A percentile compares a stretch with the other conserved stretches of the same genome.
phyloP scores from a whole-genome alignment of 2,113 vertebrate species.

The Hyaena hyaena region DNA sequence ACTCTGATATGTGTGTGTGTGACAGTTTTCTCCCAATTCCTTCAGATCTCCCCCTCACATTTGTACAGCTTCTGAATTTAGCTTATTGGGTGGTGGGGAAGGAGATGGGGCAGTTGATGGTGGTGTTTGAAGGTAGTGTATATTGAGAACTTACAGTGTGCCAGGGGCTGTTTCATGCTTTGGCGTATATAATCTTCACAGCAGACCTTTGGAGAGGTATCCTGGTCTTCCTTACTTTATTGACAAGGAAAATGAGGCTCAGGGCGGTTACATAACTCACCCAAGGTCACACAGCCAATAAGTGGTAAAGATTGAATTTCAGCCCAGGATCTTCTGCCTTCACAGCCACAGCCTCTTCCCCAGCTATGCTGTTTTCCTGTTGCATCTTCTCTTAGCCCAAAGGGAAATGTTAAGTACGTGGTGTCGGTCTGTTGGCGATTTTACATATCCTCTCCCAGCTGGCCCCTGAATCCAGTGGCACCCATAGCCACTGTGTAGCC shows the following conservation, averaged over 20 bases:
- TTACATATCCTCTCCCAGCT: neutral
- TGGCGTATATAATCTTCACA: neutral
- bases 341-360: neutral
- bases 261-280: neutral
- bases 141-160: neutral
- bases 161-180: neutral
- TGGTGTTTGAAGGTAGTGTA: neutral
- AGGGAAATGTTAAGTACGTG: neutral
- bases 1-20: neutral
- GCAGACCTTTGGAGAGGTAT: neutral
- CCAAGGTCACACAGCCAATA: slow-evolving; percentile 22
- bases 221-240: neutral
- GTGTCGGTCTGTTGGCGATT: neutral
- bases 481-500: neutral
- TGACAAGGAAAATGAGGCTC: slow-evolving; percentile 37
- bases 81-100: neutral
- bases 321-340: neutral
- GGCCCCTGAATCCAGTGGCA: neutral
- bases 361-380: neutral
- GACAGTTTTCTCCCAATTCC: neutral
- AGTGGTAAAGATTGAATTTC: neutral
- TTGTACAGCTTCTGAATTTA: slow-evolving; percentile 10
- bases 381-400: neutral
- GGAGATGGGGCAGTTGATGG: neutral
- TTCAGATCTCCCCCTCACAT: neutral